phyloP scores from a whole-genome alignment of 2,797 vertebrate genomes.

The Rhinophrynus dorsalis region DNA sequence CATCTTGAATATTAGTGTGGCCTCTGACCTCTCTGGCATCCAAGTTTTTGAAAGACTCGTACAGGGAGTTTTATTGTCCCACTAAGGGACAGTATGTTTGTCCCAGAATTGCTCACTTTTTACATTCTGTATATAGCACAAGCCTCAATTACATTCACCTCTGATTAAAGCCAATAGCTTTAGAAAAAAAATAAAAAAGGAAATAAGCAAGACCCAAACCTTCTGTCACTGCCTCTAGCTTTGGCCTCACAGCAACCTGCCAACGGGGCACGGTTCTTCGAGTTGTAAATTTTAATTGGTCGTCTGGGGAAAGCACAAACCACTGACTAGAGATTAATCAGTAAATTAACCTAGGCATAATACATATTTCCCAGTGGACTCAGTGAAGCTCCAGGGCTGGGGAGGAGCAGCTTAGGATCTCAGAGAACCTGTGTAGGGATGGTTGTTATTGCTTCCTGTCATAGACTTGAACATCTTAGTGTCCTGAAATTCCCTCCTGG shows the following conservation, averaged over 20 bases:
- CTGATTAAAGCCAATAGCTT: constrained; percentile 69
- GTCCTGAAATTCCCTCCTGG: constrained; percentile 79
- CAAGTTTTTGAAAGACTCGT: too few species aligned
- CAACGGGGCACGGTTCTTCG: constrained; percentile 90
- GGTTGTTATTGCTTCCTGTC: constrained; percentile 65
- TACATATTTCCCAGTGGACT: constrained; percentile 91
- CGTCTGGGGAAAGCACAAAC: constrained; percentile 99
- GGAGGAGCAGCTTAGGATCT: constrained; percentile 62
- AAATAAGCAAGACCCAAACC: constrained; percentile 69
- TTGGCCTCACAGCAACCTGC: constrained; percentile 89
- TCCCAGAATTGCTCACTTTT: too few species aligned
- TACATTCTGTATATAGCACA: too few species aligned
- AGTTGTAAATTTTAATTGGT: constrained; percentile 99
- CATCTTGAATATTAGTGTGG: too few species aligned
- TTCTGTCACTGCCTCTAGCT: constrained; percentile 94
- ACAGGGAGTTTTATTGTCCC: too few species aligned
- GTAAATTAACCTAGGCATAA: constrained; percentile 99
- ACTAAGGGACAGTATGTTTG: too few species aligned
- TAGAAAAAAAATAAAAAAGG: constrained; percentile 45
- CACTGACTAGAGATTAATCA: constrained; percentile 99
- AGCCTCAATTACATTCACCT: constrained; percentile 69
- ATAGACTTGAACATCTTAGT: constrained; percentile 76
- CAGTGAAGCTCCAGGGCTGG: constrained; percentile 80
- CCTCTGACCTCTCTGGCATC: too few species aligned
- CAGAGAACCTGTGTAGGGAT: constrained; percentile 72